phyloP scores from a whole-genome alignment of 2,888 invertebrate genomes.

The Polydrusus cervinus region DNA sequence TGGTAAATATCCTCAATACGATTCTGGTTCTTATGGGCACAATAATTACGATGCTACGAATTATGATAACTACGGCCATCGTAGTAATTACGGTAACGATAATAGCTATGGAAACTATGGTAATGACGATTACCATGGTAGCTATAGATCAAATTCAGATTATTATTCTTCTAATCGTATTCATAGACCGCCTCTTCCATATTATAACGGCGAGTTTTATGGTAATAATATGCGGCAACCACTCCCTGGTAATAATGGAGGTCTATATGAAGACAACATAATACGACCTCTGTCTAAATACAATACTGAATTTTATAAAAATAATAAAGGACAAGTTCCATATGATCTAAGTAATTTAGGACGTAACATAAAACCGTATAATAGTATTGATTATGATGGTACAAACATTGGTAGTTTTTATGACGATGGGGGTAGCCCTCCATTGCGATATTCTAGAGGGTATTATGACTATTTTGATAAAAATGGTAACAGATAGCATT shows the following conservation, averaged over 20 bases:
- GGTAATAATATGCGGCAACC: too few species aligned
- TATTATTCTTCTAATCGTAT: slow-evolving; percentile 1
- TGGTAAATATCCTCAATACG: slow-evolving; percentile 28
- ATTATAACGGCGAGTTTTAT: not conserved
- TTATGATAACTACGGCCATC: slow-evolving; percentile 3
- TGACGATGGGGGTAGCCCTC: not conserved
- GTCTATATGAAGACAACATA: not conserved
- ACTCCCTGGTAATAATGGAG: not conserved
- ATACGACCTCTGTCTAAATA: not conserved
- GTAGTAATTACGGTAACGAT: slow-evolving; percentile 1
- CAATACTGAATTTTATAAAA: not conserved
- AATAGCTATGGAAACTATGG: not conserved
- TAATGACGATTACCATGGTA: slow-evolving; percentile 7
- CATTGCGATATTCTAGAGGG: slow-evolving; percentile 26
- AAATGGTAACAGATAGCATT: slow-evolving; percentile 6
- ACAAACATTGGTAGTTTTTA: not conserved
- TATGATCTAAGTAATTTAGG: not conserved
- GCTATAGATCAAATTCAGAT: not conserved
- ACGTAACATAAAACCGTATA: not conserved
- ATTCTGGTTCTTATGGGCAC: slow-evolving; percentile 8
- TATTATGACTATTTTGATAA: slow-evolving; percentile 38
- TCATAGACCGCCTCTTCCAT: not conserved
- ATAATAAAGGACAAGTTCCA: not conserved
- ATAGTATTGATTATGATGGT: not conserved
- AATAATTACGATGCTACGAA: slow-evolving; percentile 1